Percentiles rank a stretch among this genome's conserved stretches.
Evolutionary conservation across 2,888 invertebrate species (phyloP).

Genomic region (Drosophila limbata): DNA sequence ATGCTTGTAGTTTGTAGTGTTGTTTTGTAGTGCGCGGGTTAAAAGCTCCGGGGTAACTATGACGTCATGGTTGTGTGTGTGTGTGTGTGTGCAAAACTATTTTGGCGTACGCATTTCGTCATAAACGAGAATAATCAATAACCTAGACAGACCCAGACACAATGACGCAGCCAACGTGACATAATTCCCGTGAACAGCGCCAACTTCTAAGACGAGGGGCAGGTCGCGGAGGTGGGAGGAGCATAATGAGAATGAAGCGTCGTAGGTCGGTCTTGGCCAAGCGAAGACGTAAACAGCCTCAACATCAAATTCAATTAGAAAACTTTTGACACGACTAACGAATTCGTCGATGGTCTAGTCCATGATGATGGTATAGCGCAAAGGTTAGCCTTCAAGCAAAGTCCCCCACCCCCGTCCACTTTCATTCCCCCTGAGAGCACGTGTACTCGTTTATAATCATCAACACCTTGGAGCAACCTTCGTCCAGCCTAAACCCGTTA

Average conservation of each 20-base stretch:
- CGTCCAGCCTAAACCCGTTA: conserved; percentile 47
- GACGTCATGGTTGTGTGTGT: conserved; percentile 69
- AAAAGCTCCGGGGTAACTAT: conserved; percentile 75
- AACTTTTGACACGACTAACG: conserved; percentile 55
- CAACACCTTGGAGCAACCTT: conserved; percentile 71
- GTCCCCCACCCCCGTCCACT: neutral
- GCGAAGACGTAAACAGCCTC: conserved; percentile 50
- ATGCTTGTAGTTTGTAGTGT: conserved; percentile 28
- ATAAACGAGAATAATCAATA: conserved; percentile 79
- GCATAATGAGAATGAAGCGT: neutral
- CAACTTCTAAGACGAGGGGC: conserved; percentile 39
- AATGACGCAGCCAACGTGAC: conserved; percentile 79
- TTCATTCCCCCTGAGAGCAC: conserved; percentile 36
- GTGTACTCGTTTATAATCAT: conserved; percentile 59
- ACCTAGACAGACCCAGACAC: conserved; percentile 74
- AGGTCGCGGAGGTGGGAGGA: conserved; percentile 26
- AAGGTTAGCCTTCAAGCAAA: conserved; percentile 50
- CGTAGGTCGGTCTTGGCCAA: conserved; percentile 8
- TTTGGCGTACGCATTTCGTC: conserved; percentile 72
- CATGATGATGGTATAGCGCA: conserved; percentile 28
- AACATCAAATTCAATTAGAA: conserved; percentile 69
- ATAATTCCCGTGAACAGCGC: conserved; percentile 57
- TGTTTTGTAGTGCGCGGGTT: conserved; percentile 31
- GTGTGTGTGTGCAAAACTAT: conserved; percentile 48
- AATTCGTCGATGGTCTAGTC: conserved; percentile 25